These are phyloP conservation scores for Raphicerus campestris DNA, from an alignment of 2,113 vertebrate species.

Conservation along the genomic window DNA sequence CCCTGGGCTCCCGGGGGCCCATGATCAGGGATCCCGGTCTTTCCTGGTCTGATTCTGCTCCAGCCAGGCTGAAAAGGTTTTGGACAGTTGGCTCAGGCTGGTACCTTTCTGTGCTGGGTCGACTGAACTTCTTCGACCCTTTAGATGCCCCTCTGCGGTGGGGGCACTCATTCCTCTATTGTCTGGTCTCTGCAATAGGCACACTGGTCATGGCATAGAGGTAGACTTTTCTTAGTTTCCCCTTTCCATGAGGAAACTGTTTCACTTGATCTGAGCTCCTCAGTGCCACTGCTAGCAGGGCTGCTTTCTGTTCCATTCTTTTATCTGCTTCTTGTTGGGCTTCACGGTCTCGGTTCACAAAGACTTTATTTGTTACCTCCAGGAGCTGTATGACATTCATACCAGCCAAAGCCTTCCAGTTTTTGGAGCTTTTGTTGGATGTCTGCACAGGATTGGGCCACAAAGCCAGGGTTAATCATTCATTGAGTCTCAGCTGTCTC, in stretches of 20 bases:
- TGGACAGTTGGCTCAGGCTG: too few species aligned
- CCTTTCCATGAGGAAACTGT: background rate
- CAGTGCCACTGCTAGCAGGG: fast-evolving
- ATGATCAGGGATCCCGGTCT: too few species aligned
- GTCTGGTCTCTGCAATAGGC: fast-evolving
- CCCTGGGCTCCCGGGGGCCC: too few species aligned
- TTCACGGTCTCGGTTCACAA: background rate
- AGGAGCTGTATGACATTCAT: background rate
- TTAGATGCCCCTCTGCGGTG: too few species aligned
- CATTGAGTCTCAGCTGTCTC: fast-evolving
- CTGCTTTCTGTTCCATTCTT: background rate
- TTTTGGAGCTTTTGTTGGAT: background rate
- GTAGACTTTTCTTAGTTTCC: background rate
- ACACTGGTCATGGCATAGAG: fast-evolving
- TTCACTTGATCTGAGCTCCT: background rate
- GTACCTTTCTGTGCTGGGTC: too few species aligned
- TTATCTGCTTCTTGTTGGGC: fast-evolving
- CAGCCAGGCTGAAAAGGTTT: too few species aligned
- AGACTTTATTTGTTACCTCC: background rate
- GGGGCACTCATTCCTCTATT: too few species aligned
- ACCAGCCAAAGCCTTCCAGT: background rate
- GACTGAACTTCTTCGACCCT: too few species aligned
- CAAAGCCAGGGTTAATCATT: background rate
- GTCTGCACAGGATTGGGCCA: background rate
- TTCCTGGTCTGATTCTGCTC: too few species aligned